Percentiles rank a stretch among this genome's conserved stretches.
These are phyloP conservation scores for Acronicta alni DNA, from an alignment of 2,888 invertebrate genomes.

Conservation along the genomic window DNA sequence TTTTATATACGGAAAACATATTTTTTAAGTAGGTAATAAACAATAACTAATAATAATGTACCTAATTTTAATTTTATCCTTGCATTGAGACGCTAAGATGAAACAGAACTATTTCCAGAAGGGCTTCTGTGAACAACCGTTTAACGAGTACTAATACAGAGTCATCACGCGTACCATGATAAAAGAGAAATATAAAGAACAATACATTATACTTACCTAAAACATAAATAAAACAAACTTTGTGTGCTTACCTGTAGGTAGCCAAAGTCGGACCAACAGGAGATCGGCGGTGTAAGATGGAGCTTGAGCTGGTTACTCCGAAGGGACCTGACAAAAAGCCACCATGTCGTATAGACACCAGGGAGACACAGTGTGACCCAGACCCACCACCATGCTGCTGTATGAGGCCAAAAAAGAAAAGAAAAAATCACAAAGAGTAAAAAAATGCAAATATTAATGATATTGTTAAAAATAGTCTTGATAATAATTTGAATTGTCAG, in stretches of 20 bases:
- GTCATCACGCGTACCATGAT: too few species aligned
- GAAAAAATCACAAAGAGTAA: slow-evolving; percentile 36
- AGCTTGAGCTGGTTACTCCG: slow-evolving; percentile 91
- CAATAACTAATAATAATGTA: too few species aligned
- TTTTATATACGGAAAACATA: too few species aligned
- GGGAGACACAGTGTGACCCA: slow-evolving; percentile 81
- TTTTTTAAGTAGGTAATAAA: too few species aligned
- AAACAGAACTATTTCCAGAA: too few species aligned
- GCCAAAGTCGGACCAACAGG: slow-evolving; percentile 80
- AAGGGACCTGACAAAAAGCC: slow-evolving; percentile 88
- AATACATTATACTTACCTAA: too few species aligned
- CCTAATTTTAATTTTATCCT: too few species aligned
- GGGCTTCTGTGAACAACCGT: too few species aligned
- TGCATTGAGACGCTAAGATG: too few species aligned
- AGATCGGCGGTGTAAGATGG: slow-evolving; percentile 86
- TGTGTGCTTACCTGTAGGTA: slow-evolving; percentile 58
- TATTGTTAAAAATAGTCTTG: neutral
- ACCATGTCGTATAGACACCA: slow-evolving; percentile 79
- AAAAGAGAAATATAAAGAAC: too few species aligned
- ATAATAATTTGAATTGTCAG: neutral
- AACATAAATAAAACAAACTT: too few species aligned
- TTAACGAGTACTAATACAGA: too few species aligned
- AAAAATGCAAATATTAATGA: neutral
- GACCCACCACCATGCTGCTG: slow-evolving; percentile 69
- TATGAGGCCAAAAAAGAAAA: slow-evolving; percentile 64